Conservation (phyloP, 1,140 invertebrate genomes). For the Penaeus japonicus region DNA sequence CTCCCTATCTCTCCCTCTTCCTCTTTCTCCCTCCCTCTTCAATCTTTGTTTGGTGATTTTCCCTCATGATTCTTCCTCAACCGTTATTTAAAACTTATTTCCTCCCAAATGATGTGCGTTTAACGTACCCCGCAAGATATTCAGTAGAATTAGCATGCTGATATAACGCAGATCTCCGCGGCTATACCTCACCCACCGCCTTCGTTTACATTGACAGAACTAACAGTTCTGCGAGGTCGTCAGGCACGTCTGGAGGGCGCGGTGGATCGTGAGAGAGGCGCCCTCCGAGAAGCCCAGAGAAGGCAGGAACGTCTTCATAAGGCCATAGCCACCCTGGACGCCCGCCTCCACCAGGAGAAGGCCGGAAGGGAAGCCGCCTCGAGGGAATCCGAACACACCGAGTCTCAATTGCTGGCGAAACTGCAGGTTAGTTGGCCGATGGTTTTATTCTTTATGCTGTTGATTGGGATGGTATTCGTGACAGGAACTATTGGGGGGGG, state of each 20-base stretch:
- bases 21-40: too few relatives aligned
- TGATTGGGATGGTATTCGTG: background rate
- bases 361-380: constrained; percentile 23
- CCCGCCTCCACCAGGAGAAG: constrained; percentile 33
- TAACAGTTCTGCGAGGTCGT: constrained; percentile 2
- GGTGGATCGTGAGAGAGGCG: constrained; percentile 16
- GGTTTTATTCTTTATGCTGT: background rate
- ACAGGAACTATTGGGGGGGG: background rate
- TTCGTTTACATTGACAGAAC: background rate
- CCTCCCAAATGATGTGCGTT: too few relatives aligned
- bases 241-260: constrained; percentile 31
- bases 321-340: constrained; percentile 33
- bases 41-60: too few relatives aligned
- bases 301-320: constrained; percentile 32
- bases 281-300: constrained; percentile 6
- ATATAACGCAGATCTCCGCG: too few relatives aligned
- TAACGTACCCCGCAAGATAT: too few relatives aligned
- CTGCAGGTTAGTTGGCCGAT: background rate
- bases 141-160: too few relatives aligned
- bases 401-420: constrained; percentile 19
- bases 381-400: constrained; percentile 15
- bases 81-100: too few relatives aligned
- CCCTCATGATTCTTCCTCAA: too few relatives aligned
- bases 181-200: too few relatives aligned
- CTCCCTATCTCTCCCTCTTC: too few relatives aligned